Conservation (phyloP, 2,888 invertebrate genomes). For the Drosophila affinis region DNA sequence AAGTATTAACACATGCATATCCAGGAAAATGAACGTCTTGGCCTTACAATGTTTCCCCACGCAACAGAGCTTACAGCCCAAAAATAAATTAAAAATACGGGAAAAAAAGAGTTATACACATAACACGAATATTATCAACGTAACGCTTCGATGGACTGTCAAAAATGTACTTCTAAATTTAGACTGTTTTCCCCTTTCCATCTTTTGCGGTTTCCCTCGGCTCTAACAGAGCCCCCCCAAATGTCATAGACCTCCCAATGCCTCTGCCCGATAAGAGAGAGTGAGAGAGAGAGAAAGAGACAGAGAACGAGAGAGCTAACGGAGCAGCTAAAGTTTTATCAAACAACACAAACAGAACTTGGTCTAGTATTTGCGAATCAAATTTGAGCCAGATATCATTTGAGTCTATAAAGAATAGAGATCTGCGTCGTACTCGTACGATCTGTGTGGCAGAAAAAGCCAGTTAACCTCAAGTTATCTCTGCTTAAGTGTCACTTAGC, state of each 20-base stretch:
- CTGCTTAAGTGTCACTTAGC: neutral
- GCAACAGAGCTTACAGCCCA: neutral
- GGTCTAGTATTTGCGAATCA: conserved; percentile 29
- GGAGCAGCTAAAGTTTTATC: conserved; percentile 24
- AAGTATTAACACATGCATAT: neutral
- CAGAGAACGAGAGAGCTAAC: neutral
- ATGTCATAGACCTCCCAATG: conserved; percentile 35
- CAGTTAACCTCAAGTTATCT: neutral
- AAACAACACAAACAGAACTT: conserved; percentile 14
- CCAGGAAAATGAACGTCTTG: neutral
- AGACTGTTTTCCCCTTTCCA: conserved; percentile 16
- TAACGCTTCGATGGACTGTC: conserved; percentile 56
- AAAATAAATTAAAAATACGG: neutral
- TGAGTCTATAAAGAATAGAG: conserved; percentile 15
- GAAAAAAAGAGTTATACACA: neutral
- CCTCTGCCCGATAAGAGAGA: conserved; percentile 12
- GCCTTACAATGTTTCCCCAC: neutral
- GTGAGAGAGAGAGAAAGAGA: neutral
- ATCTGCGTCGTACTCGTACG: conserved; percentile 21
- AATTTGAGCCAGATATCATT: conserved; percentile 30
- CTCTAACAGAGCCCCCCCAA: conserved; percentile 7
- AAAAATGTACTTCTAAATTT: conserved; percentile 44
- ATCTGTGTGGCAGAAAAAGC: neutral
- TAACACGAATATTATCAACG: conserved; percentile 37
- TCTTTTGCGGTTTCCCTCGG: conserved; percentile 1